phyloP scores from a whole-genome alignment of 23 tunicate species.

The Pegea sp. region DNA sequence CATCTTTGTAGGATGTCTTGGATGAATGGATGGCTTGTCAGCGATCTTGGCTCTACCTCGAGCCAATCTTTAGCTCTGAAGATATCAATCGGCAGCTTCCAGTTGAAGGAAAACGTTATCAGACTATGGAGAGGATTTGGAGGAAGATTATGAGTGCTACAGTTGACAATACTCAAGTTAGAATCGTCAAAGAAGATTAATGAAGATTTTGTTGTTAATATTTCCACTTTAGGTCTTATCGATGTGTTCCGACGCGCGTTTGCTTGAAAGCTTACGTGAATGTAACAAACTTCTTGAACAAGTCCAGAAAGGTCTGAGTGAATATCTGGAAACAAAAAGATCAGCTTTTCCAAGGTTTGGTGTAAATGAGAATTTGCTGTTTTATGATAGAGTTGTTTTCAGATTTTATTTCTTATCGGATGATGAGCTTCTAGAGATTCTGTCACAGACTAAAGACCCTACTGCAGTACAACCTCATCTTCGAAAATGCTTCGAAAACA shows the following conservation, averaged over 20 bases:
- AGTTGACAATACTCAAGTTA: slow-evolving; percentile 75
- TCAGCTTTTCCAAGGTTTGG: slow-evolving; percentile 92
- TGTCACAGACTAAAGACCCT: slow-evolving; percentile 93
- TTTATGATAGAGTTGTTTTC: not conserved
- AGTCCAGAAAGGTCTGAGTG: slow-evolving; percentile 94
- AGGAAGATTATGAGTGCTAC: slow-evolving; percentile 92
- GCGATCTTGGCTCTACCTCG: slow-evolving; percentile 93
- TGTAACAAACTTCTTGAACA: slow-evolving; percentile 92
- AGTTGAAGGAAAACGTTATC: slow-evolving; percentile 94
- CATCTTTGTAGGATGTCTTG: slow-evolving; percentile 47
- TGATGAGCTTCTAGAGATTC: slow-evolving; percentile 85
- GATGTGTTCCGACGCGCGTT: slow-evolving; percentile 75
- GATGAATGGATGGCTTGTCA: slow-evolving; percentile 98
- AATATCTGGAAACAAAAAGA: slow-evolving; percentile 94
- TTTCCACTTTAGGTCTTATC: slow-evolving; percentile 40
- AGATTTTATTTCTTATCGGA: slow-evolving; percentile 94
- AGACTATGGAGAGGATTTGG: slow-evolving; percentile 99
- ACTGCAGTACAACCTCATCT: slow-evolving; percentile 96
- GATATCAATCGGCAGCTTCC: slow-evolving; percentile 98
- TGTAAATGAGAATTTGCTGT: too few species aligned
- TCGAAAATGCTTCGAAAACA: slow-evolving; percentile 85
- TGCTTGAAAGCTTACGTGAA: slow-evolving; percentile 77
- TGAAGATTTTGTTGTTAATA: not conserved
- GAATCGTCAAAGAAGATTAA: not conserved
- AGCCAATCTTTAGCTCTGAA: slow-evolving; percentile 97